Conservation (phyloP, 2,888 invertebrate species). For the Diogma glabrata region DNA sequence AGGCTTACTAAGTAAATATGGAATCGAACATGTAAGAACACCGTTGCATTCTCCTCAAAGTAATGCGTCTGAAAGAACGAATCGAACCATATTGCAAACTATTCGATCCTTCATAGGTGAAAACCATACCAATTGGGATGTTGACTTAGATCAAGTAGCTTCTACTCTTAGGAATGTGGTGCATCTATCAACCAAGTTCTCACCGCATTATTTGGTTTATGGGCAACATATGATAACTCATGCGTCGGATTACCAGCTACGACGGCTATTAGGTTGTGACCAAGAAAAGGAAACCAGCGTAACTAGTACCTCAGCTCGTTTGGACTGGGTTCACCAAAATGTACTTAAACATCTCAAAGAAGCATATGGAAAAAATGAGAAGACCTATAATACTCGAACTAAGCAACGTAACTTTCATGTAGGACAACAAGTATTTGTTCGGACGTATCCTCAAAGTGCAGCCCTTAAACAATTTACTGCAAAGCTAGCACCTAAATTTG, state of each 20-base stretch:
- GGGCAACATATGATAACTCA: constrained; percentile 18
- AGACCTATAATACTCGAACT: neutral
- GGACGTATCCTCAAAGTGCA: neutral
- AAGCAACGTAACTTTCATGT: neutral
- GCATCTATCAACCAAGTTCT: constrained; percentile 21
- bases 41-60: constrained; percentile 24
- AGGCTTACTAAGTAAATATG: constrained; percentile 11
- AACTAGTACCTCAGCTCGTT: no score
- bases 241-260: neutral
- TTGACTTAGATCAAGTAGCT: constrained; percentile 19
- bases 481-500: neutral
- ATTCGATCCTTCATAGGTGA: constrained; percentile 20
- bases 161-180: constrained; percentile 22
- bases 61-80: constrained; percentile 24
- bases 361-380: neutral
- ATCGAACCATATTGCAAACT: constrained; percentile 23
- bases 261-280: no score
- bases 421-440: neutral
- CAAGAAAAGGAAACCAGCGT: neutral
- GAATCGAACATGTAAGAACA: constrained; percentile 14
- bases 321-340: neutral
- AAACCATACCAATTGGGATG: constrained; percentile 20
- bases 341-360: neutral
- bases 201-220: constrained; percentile 21
- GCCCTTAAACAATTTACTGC: neutral